Evolutionary conservation across 2,113 vertebrate genomes (phyloP).

Genomic region (Neolamprologus longior): DNA sequence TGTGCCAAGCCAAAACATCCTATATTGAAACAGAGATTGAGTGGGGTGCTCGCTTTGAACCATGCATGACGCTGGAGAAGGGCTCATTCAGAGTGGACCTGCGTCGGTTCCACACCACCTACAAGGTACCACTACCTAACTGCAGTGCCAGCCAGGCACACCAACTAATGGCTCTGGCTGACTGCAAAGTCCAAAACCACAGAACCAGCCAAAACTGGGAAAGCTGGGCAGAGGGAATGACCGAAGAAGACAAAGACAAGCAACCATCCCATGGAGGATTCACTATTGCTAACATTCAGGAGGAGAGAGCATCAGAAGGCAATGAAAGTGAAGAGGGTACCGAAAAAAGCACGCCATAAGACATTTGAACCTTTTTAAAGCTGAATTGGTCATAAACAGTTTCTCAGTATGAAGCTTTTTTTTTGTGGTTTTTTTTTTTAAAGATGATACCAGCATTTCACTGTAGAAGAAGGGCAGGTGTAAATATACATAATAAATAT

Average conservation of each 20-base stretch:
- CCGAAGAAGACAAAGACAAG: neutral
- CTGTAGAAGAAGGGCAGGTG: neutral
- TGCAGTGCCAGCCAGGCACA: slow-evolving; percentile 25
- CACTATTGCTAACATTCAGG: slow-evolving; percentile 21
- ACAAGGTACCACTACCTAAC: slow-evolving; percentile 34
- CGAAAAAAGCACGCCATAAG: neutral
- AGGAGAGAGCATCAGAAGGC: slow-evolving; percentile 10
- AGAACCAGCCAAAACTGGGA: neutral
- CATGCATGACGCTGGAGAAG: slow-evolving; percentile 39
- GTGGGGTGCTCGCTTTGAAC: slow-evolving; percentile 37
- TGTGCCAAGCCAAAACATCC: slow-evolving; percentile 2
- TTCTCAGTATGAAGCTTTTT: neutral
- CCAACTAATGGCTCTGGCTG: neutral
- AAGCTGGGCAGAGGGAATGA: neutral
- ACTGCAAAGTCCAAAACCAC: neutral
- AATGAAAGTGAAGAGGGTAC: neutral
- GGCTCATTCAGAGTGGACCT: slow-evolving; percentile 37
- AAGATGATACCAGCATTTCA: neutral
- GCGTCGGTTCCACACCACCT: slow-evolving; percentile 40
- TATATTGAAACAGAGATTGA: slow-evolving; percentile 7
- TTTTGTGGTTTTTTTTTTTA: rapidly evolving
- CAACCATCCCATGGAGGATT: neutral
- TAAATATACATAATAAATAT: neutral
- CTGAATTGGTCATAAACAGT: neutral
- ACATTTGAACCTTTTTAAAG: neutral